phyloP scores from a whole-genome alignment of 53 echinoderm and acorn worm species.

The Henricia sp. region DNA sequence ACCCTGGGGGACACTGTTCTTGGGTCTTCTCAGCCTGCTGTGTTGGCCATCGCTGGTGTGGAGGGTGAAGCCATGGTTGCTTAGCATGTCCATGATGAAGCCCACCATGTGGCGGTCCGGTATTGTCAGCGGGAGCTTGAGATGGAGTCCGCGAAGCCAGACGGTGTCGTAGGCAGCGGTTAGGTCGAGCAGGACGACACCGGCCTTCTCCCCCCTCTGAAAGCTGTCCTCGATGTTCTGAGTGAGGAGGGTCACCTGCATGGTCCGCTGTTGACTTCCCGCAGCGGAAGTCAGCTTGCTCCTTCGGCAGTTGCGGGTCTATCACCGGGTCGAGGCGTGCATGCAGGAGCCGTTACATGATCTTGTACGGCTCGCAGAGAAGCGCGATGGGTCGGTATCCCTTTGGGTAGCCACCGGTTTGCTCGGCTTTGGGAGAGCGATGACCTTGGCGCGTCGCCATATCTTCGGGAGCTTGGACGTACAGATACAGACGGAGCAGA shows the following conservation, averaged over 20 bases:
- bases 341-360: not conserved
- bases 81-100: no score
- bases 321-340: not conserved
- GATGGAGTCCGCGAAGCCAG: no score
- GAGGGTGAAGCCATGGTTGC: no score
- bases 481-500: not conserved
- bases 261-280: conserved; percentile 5
- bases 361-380: conserved; percentile 7
- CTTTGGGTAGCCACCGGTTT: not conserved
- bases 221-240: not conserved
- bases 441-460: not conserved
- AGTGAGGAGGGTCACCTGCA: not conserved
- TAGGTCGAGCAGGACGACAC: no score
- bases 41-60: no score
- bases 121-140: no score
- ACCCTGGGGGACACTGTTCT: no score
- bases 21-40: no score
- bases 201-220: not conserved
- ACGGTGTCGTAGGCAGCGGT: no score
- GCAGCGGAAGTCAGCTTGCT: conserved; percentile 14
- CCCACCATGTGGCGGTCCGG: no score
- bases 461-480: not conserved
- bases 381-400: not conserved
- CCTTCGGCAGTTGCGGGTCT: not conserved
- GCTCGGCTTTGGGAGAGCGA: not conserved